A percentile compares a stretch with the other conserved stretches of the same genome.
Conservation (phyloP, 2,797 vertebrate species). For the Remorina albescens region DNA sequence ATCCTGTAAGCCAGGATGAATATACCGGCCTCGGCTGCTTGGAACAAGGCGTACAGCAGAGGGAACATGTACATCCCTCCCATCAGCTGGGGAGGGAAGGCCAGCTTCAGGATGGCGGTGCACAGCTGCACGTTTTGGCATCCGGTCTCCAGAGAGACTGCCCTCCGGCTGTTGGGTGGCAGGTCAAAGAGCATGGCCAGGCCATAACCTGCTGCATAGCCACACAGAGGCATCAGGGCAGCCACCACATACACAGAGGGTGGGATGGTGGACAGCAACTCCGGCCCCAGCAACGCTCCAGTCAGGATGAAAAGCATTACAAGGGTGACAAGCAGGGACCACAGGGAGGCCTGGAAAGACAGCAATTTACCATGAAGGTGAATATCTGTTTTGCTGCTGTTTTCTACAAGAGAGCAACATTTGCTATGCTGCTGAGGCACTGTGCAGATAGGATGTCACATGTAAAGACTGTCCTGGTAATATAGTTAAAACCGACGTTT, state of each 20-base stretch:
- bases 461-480: not conserved
- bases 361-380: not conserved
- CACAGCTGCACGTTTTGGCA: slow-evolving; percentile 99
- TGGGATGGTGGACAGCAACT: slow-evolving; percentile 92
- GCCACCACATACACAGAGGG: slow-evolving; percentile 93
- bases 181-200: slow-evolving; percentile 90
- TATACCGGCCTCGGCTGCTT: slow-evolving; percentile 93
- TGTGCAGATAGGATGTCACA: not conserved
- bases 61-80: slow-evolving; percentile 98
- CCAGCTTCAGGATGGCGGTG: slow-evolving; percentile 96
- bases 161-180: slow-evolving; percentile 90
- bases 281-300: slow-evolving; percentile 94
- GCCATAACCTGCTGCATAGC: slow-evolving; percentile 93
- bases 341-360: slow-evolving; percentile 90
- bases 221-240: slow-evolving; percentile 93
- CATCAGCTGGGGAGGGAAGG: slow-evolving; percentile 92
- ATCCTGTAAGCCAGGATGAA: slow-evolving; percentile 93
- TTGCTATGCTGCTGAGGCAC: too few relatives aligned
- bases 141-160: slow-evolving; percentile 95
- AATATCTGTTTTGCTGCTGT: not conserved
- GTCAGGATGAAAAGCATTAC: slow-evolving; percentile 96
- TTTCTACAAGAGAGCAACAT: not conserved
- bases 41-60: slow-evolving; percentile 95
- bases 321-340: slow-evolving; percentile 94
- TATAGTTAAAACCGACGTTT: not conserved